A percentile compares a stretch with the other conserved stretches of the same genome.
These are phyloP conservation scores for Eucera pruinosa DNA, from an alignment of 2,888 invertebrate species.

Conservation along the genomic window DNA sequence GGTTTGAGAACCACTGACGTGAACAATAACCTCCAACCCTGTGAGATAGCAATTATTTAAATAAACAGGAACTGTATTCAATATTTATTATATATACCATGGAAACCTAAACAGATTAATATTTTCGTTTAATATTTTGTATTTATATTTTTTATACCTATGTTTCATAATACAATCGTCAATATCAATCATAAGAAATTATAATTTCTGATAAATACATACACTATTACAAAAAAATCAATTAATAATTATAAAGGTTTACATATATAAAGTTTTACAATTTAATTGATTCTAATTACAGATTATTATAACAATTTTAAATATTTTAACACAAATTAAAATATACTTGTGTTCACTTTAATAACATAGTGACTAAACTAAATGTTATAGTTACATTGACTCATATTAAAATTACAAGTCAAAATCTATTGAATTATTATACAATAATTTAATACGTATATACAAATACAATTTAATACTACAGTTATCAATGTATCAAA, in stretches of 20 bases:
- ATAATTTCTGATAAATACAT: not conserved
- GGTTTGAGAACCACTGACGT: constrained; percentile 34
- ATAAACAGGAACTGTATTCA: constrained; percentile 28
- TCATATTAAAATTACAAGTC: too few species aligned
- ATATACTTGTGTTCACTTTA: not conserved
- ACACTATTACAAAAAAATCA: not conserved
- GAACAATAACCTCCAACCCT: constrained; percentile 40
- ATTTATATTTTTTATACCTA: not conserved
- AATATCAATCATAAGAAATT: not conserved
- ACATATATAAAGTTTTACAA: not conserved
- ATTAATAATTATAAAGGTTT: not conserved
- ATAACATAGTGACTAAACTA: not conserved
- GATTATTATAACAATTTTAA: not conserved
- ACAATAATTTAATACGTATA: not conserved
- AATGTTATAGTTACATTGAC: too few species aligned
- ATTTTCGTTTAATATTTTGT: not conserved
- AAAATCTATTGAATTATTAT: too few species aligned
- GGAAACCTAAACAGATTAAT: not conserved
- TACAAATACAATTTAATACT: not conserved
- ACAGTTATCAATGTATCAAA: not conserved
- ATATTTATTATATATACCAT: constrained; percentile 20
- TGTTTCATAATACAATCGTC: not conserved
- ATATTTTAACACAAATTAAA: not conserved
- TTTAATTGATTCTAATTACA: not conserved
- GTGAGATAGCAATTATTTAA: constrained; percentile 39